Evolutionary conservation across 2,888 invertebrate genomes (phyloP), one percentile per base, ranked within the genome.

Genomic region (Chrysodeixis includens): DNA sequence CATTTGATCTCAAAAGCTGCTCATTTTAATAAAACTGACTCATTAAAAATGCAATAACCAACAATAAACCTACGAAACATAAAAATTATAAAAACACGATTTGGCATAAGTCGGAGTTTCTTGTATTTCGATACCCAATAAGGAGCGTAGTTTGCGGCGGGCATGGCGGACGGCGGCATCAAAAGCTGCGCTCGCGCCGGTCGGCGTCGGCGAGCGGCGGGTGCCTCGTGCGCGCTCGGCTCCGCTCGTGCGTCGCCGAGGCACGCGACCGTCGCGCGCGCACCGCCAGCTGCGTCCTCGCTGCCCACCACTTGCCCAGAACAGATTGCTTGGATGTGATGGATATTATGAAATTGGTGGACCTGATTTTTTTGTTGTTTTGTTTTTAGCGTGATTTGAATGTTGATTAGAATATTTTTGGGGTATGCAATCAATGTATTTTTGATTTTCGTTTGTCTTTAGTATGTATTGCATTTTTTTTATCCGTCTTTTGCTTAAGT

Each of bases 221-320:
- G 55, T 60, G 76, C 62, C 87, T 91, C 92, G 92, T 86, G 81
- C 76, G 73, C 74, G 69, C 71, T 92, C 92, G 91, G 90, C 82
- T 73, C 64, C 84, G 81, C 86, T 90, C 93, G 92, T 88, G 92
- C 91, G 90, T 86, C 82, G 83, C 78, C 88, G 85, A 78, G 89
- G 92, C 93, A 93, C 93, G 94, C 93, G 94, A 88, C 91, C 71
- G 87, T 74, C 94, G 92, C 91, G 89, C 92, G 92, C 86, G 83
- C 78, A 56, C 61, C 56, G 81, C 86, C 79, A 79, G 89, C 90
- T 89, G 89, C 88, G 83, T 67, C 58, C n/a, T 26, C 26, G 78
- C 69, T 74, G 81, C 73, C 84, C 86, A 78, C 87, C 91, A 89
- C 88, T 90, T 90, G 91, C 86, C 88, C 89, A 88, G 87, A 90